Conservation (phyloP, 2,888 invertebrate genomes). For the Tubiluchus corallicola region DNA sequence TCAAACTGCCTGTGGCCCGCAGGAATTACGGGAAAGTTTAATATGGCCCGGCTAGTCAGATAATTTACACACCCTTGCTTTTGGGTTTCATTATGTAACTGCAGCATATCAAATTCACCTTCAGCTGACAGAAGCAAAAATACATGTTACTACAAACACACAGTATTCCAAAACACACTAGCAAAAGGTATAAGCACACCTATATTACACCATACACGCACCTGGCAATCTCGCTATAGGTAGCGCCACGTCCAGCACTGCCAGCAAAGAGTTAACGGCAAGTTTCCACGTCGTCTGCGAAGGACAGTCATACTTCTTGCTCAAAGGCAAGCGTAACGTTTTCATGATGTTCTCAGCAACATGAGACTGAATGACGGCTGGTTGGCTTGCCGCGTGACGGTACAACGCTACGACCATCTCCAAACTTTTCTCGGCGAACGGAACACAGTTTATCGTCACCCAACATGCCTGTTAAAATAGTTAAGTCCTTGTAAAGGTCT, state of each 20-base stretch:
- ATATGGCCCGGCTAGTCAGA: too few species aligned
- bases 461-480: slow-evolving; percentile 44
- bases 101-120: too few species aligned
- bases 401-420: slow-evolving; percentile 54
- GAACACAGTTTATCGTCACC: slow-evolving; percentile 61
- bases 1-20: too few species aligned
- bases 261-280: slow-evolving; percentile 52
- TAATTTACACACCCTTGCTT: too few species aligned
- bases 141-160: not conserved
- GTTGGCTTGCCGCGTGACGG: slow-evolving; percentile 47
- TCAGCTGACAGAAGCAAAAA: not conserved
- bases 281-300: slow-evolving; percentile 64
- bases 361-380: slow-evolving; percentile 47
- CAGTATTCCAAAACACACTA: not conserved
- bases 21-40: too few species aligned
- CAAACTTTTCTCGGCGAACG: slow-evolving; percentile 62
- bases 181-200: slow-evolving; percentile 15
- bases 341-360: slow-evolving; percentile 49
- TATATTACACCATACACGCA: slow-evolving; percentile 39
- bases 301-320: slow-evolving; percentile 59
- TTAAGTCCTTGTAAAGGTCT: too few species aligned
- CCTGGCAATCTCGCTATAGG: slow-evolving; percentile 62
- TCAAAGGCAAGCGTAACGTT: slow-evolving; percentile 49
- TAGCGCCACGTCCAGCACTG: slow-evolving; percentile 60
- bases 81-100: not conserved